Base-by-base conservation (phyloP, 2,888 invertebrate species). In the Thereva nobilitata region DNA sequence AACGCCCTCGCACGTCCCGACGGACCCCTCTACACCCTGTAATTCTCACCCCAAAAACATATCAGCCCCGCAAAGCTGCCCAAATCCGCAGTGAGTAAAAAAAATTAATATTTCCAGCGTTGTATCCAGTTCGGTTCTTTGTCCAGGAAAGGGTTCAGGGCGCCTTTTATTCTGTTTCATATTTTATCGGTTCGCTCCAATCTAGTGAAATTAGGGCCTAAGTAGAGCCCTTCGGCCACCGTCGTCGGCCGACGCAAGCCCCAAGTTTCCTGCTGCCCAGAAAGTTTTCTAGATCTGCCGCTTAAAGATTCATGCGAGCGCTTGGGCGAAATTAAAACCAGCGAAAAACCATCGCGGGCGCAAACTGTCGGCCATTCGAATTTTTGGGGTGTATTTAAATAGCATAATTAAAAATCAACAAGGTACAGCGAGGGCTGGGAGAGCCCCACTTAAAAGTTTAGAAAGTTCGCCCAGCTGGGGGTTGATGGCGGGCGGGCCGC, bases 351-450 rank as follows among this genome's bases (percentile, higher is more conserved):
- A 41, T 12, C 12, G 40, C 23, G 12, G 40, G 9, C 49, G 40
- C 50, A 59, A 34, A 45, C n/a, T 37, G 47, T 44, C 12, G 23
- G 57, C 44, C 12, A 41, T 40, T 23, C 7, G 23, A 6, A 38
- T 40, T 41, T 34, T 44, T 9, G 10, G 12, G 23, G 50, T 12
- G 50, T 9, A 34, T 61, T 41, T 50, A 61, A 50, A 12, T 37
- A 44, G 50, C 12, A 49, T 61, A 61, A 61, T 61, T 61, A 61
- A 61, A 61, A 61, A 61, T 61, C 50, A 50, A 61, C 61, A 59
- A 59, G 10, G 34, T 23, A 7, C 45, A 35, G 12, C 47, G 56
- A 44, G 56, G 9, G 35, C 42, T 23, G 23, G 23, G 23, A 23
- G 23, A 23, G 23, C 34, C 44, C 56, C n/a, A 9, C 56, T 56